Percentiles rank a stretch among this genome's conserved stretches.
Evolutionary conservation across 2,888 invertebrate species (phyloP).

Genomic region (Elysia crispata): DNA sequence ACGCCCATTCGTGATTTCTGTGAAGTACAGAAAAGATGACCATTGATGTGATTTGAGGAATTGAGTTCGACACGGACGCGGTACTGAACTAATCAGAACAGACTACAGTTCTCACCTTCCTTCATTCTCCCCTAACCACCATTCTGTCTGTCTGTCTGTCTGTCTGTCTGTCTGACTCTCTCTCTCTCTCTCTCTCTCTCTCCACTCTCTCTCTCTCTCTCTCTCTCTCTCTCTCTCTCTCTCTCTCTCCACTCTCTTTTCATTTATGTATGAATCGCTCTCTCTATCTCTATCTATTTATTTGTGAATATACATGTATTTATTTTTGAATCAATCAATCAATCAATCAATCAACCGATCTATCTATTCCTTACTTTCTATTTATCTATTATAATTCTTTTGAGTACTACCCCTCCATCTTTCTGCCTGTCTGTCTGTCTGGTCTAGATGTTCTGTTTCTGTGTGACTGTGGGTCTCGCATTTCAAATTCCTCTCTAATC

Average conservation of each 20-base stretch:
- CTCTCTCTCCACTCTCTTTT: too few species aligned
- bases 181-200: too few species aligned
- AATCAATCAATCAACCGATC: too few species aligned
- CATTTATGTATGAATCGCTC: too few species aligned
- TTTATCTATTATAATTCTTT: neutral
- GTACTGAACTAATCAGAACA: neutral
- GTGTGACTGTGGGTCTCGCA: slow-evolving; percentile 13
- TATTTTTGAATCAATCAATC: too few species aligned
- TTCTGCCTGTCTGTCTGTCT: slow-evolving; percentile 18
- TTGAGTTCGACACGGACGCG: neutral
- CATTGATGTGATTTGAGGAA: neutral
- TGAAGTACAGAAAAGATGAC: neutral
- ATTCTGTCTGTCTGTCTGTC: slow-evolving; percentile 10
- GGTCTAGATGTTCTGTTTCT: neutral
- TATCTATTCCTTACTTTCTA: neutral
- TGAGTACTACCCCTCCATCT: neutral
- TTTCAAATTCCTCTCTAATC: too few species aligned
- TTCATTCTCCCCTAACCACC: too few species aligned
- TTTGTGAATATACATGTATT: too few species aligned
- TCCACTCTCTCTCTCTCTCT: too few species aligned
- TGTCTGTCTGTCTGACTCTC: neutral
- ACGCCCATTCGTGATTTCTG: slow-evolving; percentile 36
- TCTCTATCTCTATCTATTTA: too few species aligned
- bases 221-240: too few species aligned
- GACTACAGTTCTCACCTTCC: too few species aligned